These are phyloP conservation scores for Crematogaster levior DNA, from an alignment of 2,888 invertebrate genomes.

Conservation along the genomic window DNA sequence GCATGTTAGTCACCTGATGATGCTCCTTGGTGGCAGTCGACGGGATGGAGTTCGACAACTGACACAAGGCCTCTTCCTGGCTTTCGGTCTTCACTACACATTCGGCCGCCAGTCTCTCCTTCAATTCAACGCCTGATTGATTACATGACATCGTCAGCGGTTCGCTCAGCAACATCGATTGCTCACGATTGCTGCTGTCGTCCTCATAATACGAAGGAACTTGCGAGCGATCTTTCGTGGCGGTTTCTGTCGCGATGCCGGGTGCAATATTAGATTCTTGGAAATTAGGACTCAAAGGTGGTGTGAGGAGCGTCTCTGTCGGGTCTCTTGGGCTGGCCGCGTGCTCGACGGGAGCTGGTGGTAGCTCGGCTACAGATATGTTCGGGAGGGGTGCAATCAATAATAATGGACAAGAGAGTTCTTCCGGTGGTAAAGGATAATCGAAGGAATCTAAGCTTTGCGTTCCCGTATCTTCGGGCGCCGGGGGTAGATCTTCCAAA, in stretches of 20 bases:
- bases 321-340: slow-evolving; percentile 60
- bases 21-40: slow-evolving; percentile 74
- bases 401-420: slow-evolving; percentile 59
- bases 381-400: slow-evolving; percentile 22
- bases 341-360: slow-evolving; percentile 59
- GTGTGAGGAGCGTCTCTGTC: slow-evolving; percentile 74
- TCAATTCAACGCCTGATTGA: slow-evolving; percentile 79
- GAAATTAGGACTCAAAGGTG: slow-evolving; percentile 75
- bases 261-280: slow-evolving; percentile 61
- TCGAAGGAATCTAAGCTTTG: slow-evolving; percentile 54
- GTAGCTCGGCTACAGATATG: slow-evolving; percentile 50
- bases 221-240: slow-evolving; percentile 70
- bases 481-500: slow-evolving; percentile 62
- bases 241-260: slow-evolving; percentile 61
- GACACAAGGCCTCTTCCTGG: slow-evolving; percentile 72
- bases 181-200: slow-evolving; percentile 75
- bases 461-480: slow-evolving; percentile 41
- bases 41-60: slow-evolving; percentile 72
- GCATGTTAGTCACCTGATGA: slow-evolving; percentile 83
- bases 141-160: slow-evolving; percentile 73
- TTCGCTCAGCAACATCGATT: slow-evolving; percentile 76
- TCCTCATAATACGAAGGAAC: slow-evolving; percentile 67
- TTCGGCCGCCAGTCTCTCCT: slow-evolving; percentile 78
- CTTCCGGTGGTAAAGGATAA: slow-evolving; percentile 72
- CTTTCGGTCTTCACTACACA: slow-evolving; percentile 70